These are phyloP conservation scores for Diadophis punctatus DNA, from an alignment of 2,113 vertebrate species.

Conservation along the genomic window DNA sequence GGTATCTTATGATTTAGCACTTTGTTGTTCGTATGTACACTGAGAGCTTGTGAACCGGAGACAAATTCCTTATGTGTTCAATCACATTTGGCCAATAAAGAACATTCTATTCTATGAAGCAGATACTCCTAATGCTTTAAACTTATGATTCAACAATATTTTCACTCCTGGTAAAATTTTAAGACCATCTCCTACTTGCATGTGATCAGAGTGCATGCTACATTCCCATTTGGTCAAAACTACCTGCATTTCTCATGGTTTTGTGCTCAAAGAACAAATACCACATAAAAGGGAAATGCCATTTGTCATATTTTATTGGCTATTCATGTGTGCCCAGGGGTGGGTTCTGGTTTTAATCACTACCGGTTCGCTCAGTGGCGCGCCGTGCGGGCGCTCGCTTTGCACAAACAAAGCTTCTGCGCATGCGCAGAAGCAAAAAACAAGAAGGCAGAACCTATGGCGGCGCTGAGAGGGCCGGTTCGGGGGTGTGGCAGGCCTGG, in stretches of 20 bases:
- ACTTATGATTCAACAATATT: not conserved
- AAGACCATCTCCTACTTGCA: not conserved
- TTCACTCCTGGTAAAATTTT: not conserved
- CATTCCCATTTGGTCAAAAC: not conserved
- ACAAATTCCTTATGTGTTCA: not conserved
- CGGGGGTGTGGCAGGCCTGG: no score
- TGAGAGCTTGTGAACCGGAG: not conserved
- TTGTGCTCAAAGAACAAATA: not conserved
- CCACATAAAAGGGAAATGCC: not conserved
- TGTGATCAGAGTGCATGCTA: not conserved
- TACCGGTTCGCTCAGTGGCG: no score
- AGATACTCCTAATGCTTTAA: not conserved
- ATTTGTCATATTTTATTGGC: not conserved
- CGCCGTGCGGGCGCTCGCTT: no score
- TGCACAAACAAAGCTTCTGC: no score
- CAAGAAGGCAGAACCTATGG: no score
- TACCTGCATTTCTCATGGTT: not conserved
- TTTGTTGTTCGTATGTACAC: not conserved
- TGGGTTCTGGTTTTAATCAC: no score
- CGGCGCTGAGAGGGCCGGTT: no score
- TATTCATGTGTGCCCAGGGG: not conserved
- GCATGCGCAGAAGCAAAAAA: no score
- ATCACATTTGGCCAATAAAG: not conserved
- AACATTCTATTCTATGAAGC: not conserved
- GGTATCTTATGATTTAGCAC: not conserved